These are phyloP conservation scores for Takifugu bimaculatus DNA, from an alignment of 2,113 vertebrate genomes.

Conservation along the genomic window DNA sequence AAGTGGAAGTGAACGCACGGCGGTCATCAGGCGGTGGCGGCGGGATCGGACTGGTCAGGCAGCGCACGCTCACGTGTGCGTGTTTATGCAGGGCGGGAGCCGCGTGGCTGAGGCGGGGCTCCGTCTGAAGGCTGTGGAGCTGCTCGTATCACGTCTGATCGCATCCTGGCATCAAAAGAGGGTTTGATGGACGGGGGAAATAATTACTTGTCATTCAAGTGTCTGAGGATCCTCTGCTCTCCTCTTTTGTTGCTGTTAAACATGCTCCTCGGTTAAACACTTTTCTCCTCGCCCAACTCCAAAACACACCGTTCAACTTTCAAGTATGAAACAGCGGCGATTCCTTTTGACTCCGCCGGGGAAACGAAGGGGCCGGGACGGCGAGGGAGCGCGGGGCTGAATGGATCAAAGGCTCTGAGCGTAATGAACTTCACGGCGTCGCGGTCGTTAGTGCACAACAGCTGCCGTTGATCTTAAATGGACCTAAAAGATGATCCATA, in stretches of 20 bases:
- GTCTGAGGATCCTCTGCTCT: conserved; percentile 65
- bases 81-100: conserved; percentile 52
- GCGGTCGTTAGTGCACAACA: conserved; percentile 54
- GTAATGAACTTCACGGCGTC: conserved; percentile 69
- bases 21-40: conserved; percentile 60
- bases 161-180: conserved; percentile 76
- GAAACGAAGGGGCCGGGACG: background rate
- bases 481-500: conserved; percentile 82
- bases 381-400: conserved; percentile 21
- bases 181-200: conserved; percentile 77
- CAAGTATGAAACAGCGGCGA: conserved; percentile 35
- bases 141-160: conserved; percentile 76
- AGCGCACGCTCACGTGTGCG: conserved; percentile 6
- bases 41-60: conserved; percentile 29
- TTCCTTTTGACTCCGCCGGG: conserved; percentile 5
- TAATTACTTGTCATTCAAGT: conserved; percentile 81
- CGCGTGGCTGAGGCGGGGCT: conserved; percentile 60
- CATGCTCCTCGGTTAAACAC: conserved; percentile 65
- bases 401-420: conserved; percentile 56
- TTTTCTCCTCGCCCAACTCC: conserved; percentile 42
- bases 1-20: conserved; percentile 67
- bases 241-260: conserved; percentile 68
- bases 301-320: conserved; percentile 42
- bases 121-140: conserved; percentile 69
- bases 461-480: conserved; percentile 74